Conservation (phyloP, 2,888 invertebrate species). For the Hemicrepidius hirtus region DNA sequence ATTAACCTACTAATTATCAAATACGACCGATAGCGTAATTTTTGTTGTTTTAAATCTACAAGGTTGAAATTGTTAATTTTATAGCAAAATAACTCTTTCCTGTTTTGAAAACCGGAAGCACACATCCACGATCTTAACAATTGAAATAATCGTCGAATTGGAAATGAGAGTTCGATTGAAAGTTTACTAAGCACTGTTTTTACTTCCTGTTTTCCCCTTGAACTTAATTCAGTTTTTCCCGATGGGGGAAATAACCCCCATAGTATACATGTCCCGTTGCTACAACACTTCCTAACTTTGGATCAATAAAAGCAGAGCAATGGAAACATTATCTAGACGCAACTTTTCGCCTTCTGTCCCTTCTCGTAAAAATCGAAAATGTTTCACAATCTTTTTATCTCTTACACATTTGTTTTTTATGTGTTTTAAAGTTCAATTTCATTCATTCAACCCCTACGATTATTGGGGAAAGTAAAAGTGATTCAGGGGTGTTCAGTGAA, state of each 20-base stretch:
- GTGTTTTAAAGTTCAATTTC: neutral
- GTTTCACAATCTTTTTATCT: too few relatives aligned
- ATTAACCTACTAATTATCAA: constrained; percentile 21
- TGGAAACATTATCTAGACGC: constrained; percentile 2
- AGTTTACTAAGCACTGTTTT: neutral
- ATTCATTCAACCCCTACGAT: neutral
- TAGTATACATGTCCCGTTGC: constrained; percentile 19
- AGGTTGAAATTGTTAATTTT: constrained; percentile 2
- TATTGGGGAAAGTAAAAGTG: neutral
- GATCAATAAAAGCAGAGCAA: constrained; percentile 28
- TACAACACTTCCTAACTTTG: constrained; percentile 14
- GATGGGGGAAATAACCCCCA: constrained; percentile 17
- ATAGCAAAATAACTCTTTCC: neutral
- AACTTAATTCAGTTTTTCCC: neutral
- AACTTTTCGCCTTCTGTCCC: neutral
- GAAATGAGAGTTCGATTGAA: neutral
- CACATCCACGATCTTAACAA: neutral
- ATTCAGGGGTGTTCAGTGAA: neutral
- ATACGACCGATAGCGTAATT: neutral
- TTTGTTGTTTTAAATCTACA: neutral
- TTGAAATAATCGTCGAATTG: neutral
- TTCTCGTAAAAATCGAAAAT: too few relatives aligned
- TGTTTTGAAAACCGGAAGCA: neutral
- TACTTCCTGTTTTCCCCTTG: constrained; percentile 13
- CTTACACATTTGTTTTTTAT: neutral